Evolutionary conservation across 64 coral and sea anemone species (phyloP), one percentile per base, ranked within the genome.

Genomic region (Actinia equina): DNA sequence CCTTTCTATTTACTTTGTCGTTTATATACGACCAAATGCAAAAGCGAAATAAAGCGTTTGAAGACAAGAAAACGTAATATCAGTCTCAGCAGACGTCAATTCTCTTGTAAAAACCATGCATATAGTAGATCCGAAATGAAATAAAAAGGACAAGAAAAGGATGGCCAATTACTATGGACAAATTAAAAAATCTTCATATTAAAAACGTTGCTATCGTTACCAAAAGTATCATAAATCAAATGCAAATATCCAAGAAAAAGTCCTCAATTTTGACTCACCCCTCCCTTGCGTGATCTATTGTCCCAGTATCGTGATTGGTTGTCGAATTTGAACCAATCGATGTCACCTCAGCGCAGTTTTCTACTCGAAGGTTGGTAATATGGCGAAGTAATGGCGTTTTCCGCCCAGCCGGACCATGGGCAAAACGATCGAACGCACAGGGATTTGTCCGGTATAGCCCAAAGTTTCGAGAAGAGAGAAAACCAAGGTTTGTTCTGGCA

Each of bases 301-400:
- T 58, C 25, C 60, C 43, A 45, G 52, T 86, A 42, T 77, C 52
- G 64, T 93, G 91, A 97, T 97, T 97, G 94, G 94, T 77, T 85
- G 59, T 71, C 91, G 74, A 63, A 90, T 91, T 90, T 91, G 84
- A 89, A 93, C 94, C 94, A 95, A 95, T 95, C 91, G 94, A 93
- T 93, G 80, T 51, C 44, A 89, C 86, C 85, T 87, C 88, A 69
- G 90, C 70, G 69, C 79, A 77, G 71, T 71, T 90, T 57, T 92
- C n/a, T 74, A 71, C 88, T 86, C 82, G 91, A 77, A 85, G 83
- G 88, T 88, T 87, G 85, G 91, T 90, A 97, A 93, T 93, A 97
- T 97, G 94, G 94, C 91, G 91, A 83, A 97, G 91, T 97, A 97
- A 97, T 97, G 94, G 94, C 94, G 94, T 97, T 97, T 97, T 97